These are phyloP conservation scores for Opisthocomus hoazin DNA, from an alignment of 2,113 vertebrate genomes.

Conservation along the genomic window DNA sequence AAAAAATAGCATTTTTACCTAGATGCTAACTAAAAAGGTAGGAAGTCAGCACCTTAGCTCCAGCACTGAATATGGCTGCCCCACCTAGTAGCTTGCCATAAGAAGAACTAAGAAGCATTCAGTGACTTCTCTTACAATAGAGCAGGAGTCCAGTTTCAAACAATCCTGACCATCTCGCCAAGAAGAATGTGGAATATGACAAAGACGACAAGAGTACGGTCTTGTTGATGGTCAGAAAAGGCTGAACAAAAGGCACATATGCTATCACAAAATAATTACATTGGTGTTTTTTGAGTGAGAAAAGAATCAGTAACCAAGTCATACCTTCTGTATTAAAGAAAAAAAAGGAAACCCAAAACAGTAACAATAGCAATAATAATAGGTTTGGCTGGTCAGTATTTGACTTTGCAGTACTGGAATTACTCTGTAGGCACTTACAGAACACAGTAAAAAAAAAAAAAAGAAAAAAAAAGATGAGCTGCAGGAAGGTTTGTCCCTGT, in stretches of 20 bases:
- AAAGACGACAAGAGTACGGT: neutral
- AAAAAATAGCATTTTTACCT: neutral
- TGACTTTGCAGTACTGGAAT: neutral
- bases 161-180: neutral
- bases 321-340: neutral
- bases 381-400: neutral
- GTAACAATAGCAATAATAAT: neutral
- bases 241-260: neutral
- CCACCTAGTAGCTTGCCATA: neutral
- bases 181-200: neutral
- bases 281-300: neutral
- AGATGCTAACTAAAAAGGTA: neutral
- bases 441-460: neutral
- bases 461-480: rapidly evolving
- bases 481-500: neutral
- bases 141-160: neutral
- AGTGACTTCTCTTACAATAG: neutral
- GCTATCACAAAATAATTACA: neutral
- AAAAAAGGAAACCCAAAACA: neutral
- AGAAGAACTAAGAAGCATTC: neutral
- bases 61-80: neutral
- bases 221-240: neutral
- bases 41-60: neutral
- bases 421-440: neutral
- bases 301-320: neutral